Evolutionary conservation across 2,888 invertebrate genomes (phyloP).

Genomic region (Tetheella fluctuosa): DNA sequence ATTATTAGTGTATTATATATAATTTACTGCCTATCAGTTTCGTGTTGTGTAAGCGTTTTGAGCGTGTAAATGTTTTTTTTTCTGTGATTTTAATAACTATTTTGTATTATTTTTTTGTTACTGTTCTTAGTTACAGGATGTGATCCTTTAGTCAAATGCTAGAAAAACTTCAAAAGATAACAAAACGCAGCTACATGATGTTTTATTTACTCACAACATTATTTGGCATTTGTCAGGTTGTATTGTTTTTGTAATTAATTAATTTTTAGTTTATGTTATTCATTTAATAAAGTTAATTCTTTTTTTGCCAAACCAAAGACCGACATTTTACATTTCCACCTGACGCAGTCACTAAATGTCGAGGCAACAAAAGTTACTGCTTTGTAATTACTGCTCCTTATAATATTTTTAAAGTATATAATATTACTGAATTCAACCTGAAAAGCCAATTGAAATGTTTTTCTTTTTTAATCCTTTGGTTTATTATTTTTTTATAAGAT

Average conservation of each 20-base stretch:
- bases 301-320: constrained; percentile 64
- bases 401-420: constrained; percentile 15
- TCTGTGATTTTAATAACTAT: constrained; percentile 75
- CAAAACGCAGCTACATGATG: constrained; percentile 22
- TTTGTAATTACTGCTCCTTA: constrained; percentile 60
- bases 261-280: constrained; percentile 20
- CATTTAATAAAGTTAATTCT: constrained; percentile 26
- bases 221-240: constrained; percentile 51
- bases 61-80: constrained; percentile 68
- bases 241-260: constrained; percentile 21
- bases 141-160: constrained; percentile 71
- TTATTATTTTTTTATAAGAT: constrained; percentile 27
- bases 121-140: constrained; percentile 67
- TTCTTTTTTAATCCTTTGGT: constrained; percentile 24
- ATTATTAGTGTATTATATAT: constrained; percentile 66
- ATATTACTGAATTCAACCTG: constrained; percentile 38
- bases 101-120: constrained; percentile 60
- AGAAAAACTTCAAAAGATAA: constrained; percentile 47
- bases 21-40: constrained; percentile 61
- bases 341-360: constrained; percentile 30
- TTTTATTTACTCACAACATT: constrained; percentile 28
- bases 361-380: constrained; percentile 37
- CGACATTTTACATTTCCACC: constrained; percentile 52
- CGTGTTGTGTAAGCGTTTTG: constrained; percentile 45
- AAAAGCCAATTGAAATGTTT: constrained; percentile 33